Evolutionary conservation across 2,888 invertebrate genomes (phyloP), one percentile per base, ranked within the genome.

Genomic region (Coleophora flavipennella): DNA sequence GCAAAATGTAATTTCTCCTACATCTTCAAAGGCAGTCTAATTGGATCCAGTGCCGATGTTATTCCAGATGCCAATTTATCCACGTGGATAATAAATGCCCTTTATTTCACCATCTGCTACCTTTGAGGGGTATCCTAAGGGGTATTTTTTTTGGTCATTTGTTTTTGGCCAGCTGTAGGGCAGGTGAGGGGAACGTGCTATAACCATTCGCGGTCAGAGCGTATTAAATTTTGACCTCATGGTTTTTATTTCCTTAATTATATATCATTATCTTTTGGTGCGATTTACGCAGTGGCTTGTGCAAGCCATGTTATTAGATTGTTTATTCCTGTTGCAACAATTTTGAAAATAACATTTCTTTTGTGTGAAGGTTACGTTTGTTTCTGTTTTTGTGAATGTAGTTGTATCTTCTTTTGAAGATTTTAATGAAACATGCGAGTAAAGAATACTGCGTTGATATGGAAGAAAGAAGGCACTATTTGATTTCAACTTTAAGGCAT

Each of bases 101-200:
- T 59, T 53, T 51, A 38, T 35, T 51, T 54, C 53, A 60, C 66
- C 72, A 72, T 70, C 77, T 79, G 79, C 67, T 57, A 11, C 13
- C 49, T 60, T 63, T 55, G 52, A 56, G 46, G 55, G 60, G 62
- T 59, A 50, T 61, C 59, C 60, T 62, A 55, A 49, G 54, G 68
- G 66, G 71, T 60, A 63, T 65, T 49, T 76, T 77, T 75, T 70
- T 68, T 68, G 63, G 70, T 62, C 69, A 58, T 66, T 66, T 73
- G 62, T 71, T 64, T 68, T 69, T 66, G 55, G 51, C 59, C 81
- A 83, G 76, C 79, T 80, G 80, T 62, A 62, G 45, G 62, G 68
- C 81, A 80, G 80, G 79, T 80, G 81, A 43, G 33, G 43, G 61
- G 68, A 62, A 60, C 74, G 80, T 79, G 79, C 74, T 62, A 39